Conservation (phyloP, 2,888 invertebrate genomes). For the Glaucopsyche alexis region DNA sequence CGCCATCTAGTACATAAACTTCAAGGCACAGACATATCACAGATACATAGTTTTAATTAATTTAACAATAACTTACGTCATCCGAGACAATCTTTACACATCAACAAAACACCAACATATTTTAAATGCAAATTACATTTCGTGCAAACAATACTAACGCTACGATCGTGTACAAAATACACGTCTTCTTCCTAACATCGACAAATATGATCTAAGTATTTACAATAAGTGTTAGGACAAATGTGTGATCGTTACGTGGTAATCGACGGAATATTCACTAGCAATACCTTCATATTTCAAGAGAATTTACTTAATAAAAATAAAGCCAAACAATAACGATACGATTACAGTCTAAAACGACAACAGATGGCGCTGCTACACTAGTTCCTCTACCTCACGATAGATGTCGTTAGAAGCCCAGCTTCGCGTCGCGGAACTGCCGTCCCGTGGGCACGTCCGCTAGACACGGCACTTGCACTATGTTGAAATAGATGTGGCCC, state of each 20-base stretch:
- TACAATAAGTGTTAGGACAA: background rate
- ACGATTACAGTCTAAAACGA: conserved; percentile 37
- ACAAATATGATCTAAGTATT: conserved; percentile 18
- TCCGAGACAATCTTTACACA: conserved; percentile 38
- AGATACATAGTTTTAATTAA: conserved; percentile 59
- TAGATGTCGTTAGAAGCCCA: conserved; percentile 70
- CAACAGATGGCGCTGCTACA: conserved; percentile 63
- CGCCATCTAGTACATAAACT: conserved; percentile 63
- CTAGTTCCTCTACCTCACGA: conserved; percentile 49
- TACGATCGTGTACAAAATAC: background rate
- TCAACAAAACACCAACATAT: conserved; percentile 28
- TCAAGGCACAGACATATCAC: conserved; percentile 78
- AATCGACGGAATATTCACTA: conserved; percentile 5
- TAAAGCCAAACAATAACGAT: conserved; percentile 7
- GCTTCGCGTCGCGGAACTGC: conserved; percentile 73
- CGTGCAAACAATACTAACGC: conserved; percentile 48
- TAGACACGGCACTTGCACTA: conserved; percentile 87
- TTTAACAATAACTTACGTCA: conserved; percentile 45
- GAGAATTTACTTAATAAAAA: background rate
- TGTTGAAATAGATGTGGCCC: conserved; percentile 92
- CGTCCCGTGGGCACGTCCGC: conserved; percentile 75
- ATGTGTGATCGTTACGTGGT: background rate
- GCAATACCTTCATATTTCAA: background rate
- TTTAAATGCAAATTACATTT: conserved; percentile 48
- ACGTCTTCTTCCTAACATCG: conserved; percentile 4